These are phyloP conservation scores for Dipodomys merriami DNA, from an alignment of 2,113 vertebrate genomes.

Conservation along the genomic window DNA sequence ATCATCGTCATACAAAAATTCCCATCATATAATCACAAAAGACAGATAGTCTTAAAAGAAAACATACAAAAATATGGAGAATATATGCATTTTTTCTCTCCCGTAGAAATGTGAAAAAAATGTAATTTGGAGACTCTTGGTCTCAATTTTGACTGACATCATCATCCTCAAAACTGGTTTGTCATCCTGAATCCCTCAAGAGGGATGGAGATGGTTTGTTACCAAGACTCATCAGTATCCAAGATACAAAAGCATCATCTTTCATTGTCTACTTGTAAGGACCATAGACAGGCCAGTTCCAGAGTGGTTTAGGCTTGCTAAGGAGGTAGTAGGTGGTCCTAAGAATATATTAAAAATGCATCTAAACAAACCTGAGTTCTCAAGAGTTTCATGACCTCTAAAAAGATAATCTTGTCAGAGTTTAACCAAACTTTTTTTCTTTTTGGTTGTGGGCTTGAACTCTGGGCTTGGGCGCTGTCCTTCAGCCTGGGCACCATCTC, in stretches of 20 bases:
- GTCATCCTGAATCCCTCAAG: slow-evolving; percentile 31
- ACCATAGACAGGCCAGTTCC: slow-evolving; percentile 11
- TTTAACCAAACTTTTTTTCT: slow-evolving; percentile 21
- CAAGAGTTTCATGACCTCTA: slow-evolving; percentile 1
- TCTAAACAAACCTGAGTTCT: slow-evolving; percentile 7
- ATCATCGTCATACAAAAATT: neutral
- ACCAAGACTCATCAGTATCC: slow-evolving; percentile 35
- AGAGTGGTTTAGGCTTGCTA: neutral
- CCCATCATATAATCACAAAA: neutral
- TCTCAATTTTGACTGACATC: neutral
- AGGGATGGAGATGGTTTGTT: slow-evolving; percentile 14
- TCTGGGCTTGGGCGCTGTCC: too few relatives aligned
- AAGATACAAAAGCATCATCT: slow-evolving; percentile 52
- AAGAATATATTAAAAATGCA: neutral
- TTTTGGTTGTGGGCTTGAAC: too few relatives aligned
- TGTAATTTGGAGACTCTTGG: neutral
- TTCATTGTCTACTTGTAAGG: neutral
- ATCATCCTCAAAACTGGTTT: slow-evolving; percentile 39
- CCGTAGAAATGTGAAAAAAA: neutral
- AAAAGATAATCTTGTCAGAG: slow-evolving; percentile 20
- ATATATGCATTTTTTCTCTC: neutral
- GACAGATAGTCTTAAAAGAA: slow-evolving; percentile 7
- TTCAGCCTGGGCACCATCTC: too few relatives aligned
- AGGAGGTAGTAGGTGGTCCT: neutral
- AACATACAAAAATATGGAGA: neutral